Evolutionary conservation across 2,888 invertebrate genomes (phyloP), one percentile per base, ranked within the genome.

Genomic region (Diogma glabrata): DNA sequence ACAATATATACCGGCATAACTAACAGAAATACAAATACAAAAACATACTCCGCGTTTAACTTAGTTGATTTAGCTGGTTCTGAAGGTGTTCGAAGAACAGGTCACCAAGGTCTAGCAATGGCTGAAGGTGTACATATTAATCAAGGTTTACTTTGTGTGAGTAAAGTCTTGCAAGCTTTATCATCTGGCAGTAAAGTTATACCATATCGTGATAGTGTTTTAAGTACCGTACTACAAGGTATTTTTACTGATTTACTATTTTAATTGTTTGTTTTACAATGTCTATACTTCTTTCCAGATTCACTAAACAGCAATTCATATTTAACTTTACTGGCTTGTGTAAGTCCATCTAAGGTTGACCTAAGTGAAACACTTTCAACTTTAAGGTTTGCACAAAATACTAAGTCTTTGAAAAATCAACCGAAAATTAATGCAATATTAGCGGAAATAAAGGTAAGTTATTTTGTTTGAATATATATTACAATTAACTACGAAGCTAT

Each of bases 31-130:
- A 47, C 49, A 1, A 51, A 51, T 7, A 50, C 46, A 47, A 56
- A 60, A 51, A 60, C 57, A n/a, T 53, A 55, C n/a, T 66, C 70
- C 3, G 69, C 70, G 54, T 61, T 75, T 47, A 72, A 74, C 65
- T 61, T 75, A 38, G 73, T 75, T 1, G 75, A 75, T 61, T 61
- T 75, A 54, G 75, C 75, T 26, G 75, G 75, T 2, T 74, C 72
- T 5, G 75, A 75, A 61, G 70, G 73, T 52, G 68, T 73, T 2
- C 66, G 68, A 19, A 68, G 72, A 47, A 75, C 74, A n/a, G 71
- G 72, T 4, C 73, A 69, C 54, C 64, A 68, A 58, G 75, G 75
- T 7, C 61, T 65, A 28, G 73, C 72, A 40, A 67, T 71, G 53
- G 63, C 69, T 5, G 75, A 75, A 63, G 74, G 73, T 8, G 66